phyloP scores from a whole-genome alignment of 2,113 vertebrate species.

The Gymnobelideus leadbeateri region DNA sequence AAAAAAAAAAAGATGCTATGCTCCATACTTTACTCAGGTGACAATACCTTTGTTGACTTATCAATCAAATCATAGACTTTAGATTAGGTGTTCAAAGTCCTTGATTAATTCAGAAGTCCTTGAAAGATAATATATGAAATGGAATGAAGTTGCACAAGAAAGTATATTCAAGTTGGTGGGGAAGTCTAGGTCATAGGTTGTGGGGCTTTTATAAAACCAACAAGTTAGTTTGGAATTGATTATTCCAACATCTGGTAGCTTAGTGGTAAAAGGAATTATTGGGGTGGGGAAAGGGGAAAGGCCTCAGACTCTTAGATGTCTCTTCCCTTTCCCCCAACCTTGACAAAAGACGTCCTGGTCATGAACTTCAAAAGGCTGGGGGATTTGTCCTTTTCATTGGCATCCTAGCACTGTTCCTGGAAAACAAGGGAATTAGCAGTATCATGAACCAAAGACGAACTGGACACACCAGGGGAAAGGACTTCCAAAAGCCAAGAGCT shows the following conservation, averaged over 20 bases:
- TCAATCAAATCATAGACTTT: not conserved
- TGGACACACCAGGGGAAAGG: not conserved
- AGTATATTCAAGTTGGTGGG: not conserved
- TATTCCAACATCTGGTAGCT: not conserved
- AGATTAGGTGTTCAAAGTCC: not conserved
- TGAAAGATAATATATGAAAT: not conserved
- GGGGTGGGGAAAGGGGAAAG: not conserved
- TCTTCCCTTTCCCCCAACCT: not conserved
- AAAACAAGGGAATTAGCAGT: not conserved
- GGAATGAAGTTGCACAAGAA: not conserved
- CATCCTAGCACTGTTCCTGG: not conserved
- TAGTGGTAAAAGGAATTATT: not conserved
- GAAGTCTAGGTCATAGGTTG: not conserved
- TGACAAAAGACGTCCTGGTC: not conserved
- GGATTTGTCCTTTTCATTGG: not conserved
- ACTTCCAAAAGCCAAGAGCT: not conserved
- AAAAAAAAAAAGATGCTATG: too few species aligned
- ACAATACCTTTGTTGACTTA: not conserved
- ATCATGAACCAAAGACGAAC: not conserved
- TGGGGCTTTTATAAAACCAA: not conserved
- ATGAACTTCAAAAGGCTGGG: not conserved
- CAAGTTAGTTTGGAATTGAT: not conserved
- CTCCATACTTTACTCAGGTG: not conserved
- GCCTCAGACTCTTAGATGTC: not conserved
- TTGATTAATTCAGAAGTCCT: not conserved